Evolutionary conservation across 1,140 invertebrate genomes (phyloP).

Genomic region (Cardiocondyla obscurior): DNA sequence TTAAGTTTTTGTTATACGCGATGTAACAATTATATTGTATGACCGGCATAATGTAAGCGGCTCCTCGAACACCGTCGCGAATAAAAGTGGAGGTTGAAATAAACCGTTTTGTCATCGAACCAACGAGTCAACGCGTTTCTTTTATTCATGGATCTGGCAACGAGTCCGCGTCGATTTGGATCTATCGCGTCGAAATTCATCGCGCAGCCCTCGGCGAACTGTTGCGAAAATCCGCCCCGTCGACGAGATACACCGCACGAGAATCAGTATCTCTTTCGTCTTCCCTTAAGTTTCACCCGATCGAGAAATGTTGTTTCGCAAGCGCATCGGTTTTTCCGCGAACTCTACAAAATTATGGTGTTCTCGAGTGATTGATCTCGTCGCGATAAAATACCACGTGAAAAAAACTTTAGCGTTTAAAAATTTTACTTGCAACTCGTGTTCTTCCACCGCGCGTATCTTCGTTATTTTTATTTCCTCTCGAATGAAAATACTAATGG

Average conservation of each 20-base stretch:
- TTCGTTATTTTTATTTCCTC: not conserved
- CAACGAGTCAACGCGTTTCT: slow-evolving; percentile 38
- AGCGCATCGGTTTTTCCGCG: not conserved
- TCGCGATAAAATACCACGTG: not conserved
- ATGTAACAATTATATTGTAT: not conserved
- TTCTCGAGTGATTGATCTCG: slow-evolving; percentile 47
- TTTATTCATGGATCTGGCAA: slow-evolving; percentile 47
- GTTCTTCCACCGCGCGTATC: not conserved
- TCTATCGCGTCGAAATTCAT: slow-evolving; percentile 28
- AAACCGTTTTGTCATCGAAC: slow-evolving; percentile 48
- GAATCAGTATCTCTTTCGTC: not conserved
- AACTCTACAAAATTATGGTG: not conserved
- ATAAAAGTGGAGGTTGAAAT: not conserved
- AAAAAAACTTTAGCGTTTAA: not conserved
- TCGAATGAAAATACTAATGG: not conserved
- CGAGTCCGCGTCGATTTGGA: slow-evolving; percentile 27
- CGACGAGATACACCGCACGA: not conserved
- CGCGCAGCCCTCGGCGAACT: not conserved
- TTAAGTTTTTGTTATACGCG: no score
- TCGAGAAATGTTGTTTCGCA: slow-evolving; percentile 29
- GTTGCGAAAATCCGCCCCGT: slow-evolving; percentile 25
- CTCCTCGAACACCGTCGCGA: not conserved
- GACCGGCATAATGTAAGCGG: not conserved
- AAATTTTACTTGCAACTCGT: not conserved
- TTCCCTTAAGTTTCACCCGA: not conserved